These are phyloP conservation scores for Pangasius sanitwongsei DNA, from an alignment of 2,797 vertebrate species.

Conservation along the genomic window DNA sequence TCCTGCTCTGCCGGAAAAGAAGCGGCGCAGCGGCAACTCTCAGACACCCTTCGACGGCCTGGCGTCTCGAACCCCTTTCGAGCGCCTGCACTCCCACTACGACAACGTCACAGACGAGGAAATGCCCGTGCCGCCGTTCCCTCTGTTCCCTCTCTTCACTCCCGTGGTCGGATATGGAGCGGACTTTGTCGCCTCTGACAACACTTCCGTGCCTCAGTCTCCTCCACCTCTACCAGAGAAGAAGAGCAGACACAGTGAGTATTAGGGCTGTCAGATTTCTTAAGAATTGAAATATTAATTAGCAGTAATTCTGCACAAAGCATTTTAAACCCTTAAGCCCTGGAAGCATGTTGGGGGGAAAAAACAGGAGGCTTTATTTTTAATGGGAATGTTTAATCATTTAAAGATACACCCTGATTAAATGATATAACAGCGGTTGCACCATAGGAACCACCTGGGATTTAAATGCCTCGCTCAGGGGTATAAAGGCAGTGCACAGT, in stretches of 20 bases:
- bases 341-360: not conserved
- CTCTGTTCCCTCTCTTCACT: conserved; percentile 72
- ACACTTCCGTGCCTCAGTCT: conserved; percentile 74
- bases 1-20: conserved; percentile 87
- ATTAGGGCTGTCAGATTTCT: not conserved
- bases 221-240: conserved; percentile 92
- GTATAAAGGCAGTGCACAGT: not conserved
- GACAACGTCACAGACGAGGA: conserved; percentile 83
- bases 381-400: not conserved
- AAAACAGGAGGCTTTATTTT: not conserved
- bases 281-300: too few species aligned
- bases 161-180: conserved; percentile 71
- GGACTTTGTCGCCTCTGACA: conserved; percentile 71
- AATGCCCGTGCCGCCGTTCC: conserved; percentile 63
- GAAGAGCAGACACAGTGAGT: conserved; percentile 91
- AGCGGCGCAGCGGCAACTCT: conserved; percentile 75
- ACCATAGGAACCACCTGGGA: not conserved
- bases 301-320: not conserved
- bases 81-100: conserved; percentile 75
- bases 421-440: not conserved
- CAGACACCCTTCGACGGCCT: conserved; percentile 68
- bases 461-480: not conserved
- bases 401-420: not conserved
- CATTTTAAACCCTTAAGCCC: not conserved
- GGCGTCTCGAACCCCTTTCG: conserved; percentile 63